Conservation (phyloP, 2,888 invertebrate species). For the Caenorhabditis sinica region DNA sequence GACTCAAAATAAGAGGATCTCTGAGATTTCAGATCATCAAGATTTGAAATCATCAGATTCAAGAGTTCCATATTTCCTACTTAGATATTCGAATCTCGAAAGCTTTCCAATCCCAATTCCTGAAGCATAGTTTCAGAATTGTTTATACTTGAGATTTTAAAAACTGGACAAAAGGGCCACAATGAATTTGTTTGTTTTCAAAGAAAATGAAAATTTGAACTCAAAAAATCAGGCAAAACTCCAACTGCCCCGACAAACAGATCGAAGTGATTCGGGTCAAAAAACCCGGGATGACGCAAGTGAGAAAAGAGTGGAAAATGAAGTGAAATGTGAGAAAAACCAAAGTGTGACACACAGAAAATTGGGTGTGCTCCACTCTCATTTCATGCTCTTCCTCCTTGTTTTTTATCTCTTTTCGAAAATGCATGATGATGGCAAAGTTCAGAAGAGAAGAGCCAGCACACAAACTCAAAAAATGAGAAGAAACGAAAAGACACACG, state of each 20-base stretch:
- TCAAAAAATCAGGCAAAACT: neutral
- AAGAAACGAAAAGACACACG: neutral
- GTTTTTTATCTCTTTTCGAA: conserved; percentile 15
- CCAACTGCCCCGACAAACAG: no score
- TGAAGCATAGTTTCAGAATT: neutral
- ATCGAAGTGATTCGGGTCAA: conserved; percentile 8
- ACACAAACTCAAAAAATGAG: neutral
- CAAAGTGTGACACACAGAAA: conserved; percentile 24
- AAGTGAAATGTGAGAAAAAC: conserved; percentile 55
- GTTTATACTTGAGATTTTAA: no score
- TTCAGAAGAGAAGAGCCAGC: conserved; percentile 31
- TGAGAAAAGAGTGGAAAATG: conserved; percentile 15
- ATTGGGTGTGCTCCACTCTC: conserved; percentile 21
- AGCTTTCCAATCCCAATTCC: no score
- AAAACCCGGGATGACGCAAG: conserved; percentile 11
- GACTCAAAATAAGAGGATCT: no score
- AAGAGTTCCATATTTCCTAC: no score
- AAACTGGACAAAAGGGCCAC: no score
- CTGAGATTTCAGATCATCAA: no score
- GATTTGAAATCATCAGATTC: no score
- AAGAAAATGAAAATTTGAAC: neutral
- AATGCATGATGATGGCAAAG: conserved; percentile 55
- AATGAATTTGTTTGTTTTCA: no score
- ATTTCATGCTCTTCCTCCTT: conserved; percentile 28
- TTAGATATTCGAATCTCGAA: no score